phyloP scores from a whole-genome alignment of 2,888 invertebrate genomes.

The Parasteatoda lunata region DNA sequence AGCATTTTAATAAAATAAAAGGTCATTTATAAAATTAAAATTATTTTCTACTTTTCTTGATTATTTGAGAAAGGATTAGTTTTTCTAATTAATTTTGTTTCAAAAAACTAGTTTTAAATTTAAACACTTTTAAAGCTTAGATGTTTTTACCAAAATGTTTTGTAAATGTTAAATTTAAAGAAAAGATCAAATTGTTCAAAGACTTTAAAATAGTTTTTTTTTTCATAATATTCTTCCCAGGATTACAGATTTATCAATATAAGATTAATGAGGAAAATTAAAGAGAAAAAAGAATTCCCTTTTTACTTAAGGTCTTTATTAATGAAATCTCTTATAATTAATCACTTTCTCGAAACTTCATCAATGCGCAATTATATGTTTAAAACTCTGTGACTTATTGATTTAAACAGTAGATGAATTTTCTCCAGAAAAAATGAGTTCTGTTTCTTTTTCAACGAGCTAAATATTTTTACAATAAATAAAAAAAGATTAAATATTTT shows the following conservation, averaged over 20 bases:
- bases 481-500: too few relatives aligned
- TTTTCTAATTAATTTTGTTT: too few relatives aligned
- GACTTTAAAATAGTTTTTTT: not conserved
- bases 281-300: conserved; percentile 6
- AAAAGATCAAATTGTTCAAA: not conserved
- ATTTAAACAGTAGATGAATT: not conserved
- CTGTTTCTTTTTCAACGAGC: too few relatives aligned
- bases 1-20: too few relatives aligned
- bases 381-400: not conserved
- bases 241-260: conserved; percentile 4
- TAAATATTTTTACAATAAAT: too few relatives aligned
- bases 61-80: too few relatives aligned
- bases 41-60: too few relatives aligned
- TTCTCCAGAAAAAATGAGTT: not conserved
- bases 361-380: conserved; percentile 42
- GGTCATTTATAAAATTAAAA: too few relatives aligned
- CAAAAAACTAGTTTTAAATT: too few relatives aligned
- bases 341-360: conserved; percentile 21
- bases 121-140: too few relatives aligned
- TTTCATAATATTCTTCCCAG: not conserved
- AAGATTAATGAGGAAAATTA: not conserved
- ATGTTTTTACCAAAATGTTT: too few relatives aligned
- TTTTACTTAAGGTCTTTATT: conserved; percentile 3
- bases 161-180: not conserved
- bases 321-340: conserved; percentile 36